phyloP scores from a whole-genome alignment of 1,140 invertebrate species.

The Pseudomyrmex sp. region DNA sequence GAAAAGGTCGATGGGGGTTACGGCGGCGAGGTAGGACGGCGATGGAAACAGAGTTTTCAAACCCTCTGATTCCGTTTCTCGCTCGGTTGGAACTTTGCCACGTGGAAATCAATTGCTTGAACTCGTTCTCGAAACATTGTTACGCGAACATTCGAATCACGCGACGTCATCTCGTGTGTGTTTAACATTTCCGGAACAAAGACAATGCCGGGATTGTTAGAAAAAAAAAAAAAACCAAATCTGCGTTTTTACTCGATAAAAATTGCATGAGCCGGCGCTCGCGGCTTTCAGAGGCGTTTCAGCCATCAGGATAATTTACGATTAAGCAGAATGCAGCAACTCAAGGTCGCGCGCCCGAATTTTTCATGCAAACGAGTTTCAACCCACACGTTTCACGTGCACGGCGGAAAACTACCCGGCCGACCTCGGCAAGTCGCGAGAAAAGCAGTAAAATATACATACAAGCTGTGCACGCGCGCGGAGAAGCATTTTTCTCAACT shows the following conservation, averaged over 20 bases:
- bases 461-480: constrained; percentile 50
- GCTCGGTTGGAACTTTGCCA: constrained; percentile 71
- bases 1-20: constrained; percentile 26
- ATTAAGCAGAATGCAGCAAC: constrained; percentile 47
- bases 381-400: constrained; percentile 7
- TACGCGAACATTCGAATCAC: constrained; percentile 72
- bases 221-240: neutral
- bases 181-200: no score
- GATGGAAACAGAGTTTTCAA: constrained; percentile 52
- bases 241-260: neutral
- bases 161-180: constrained; percentile 30
- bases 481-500: constrained; percentile 56
- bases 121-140: constrained; percentile 66
- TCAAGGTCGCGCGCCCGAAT: constrained; percentile 40
- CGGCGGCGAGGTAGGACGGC: constrained; percentile 5
- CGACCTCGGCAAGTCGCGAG: constrained; percentile 45
- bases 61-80: constrained; percentile 54
- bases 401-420: constrained; percentile 16
- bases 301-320: constrained; percentile 34
- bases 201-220: neutral
- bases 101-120: constrained; percentile 73
- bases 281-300: neutral
- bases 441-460: constrained; percentile 50
- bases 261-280: neutral
- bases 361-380: constrained; percentile 54